These are phyloP conservation scores for Nyctereutes procyonoides DNA, from an alignment of 2,113 vertebrate genomes.

Conservation along the genomic window DNA sequence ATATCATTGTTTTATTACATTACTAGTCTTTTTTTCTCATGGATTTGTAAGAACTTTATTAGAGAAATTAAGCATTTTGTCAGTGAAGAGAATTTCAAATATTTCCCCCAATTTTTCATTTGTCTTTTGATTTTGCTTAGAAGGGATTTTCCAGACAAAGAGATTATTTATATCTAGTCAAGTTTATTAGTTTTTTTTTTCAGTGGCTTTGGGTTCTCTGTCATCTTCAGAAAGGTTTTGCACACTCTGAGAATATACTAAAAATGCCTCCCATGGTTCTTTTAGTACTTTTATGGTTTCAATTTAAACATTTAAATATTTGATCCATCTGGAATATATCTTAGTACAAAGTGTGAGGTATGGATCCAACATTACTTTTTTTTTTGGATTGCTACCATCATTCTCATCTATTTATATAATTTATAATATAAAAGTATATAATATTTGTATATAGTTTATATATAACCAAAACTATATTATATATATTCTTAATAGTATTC, in stretches of 20 bases:
- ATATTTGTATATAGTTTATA: not conserved
- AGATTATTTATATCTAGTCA: conserved; percentile 38
- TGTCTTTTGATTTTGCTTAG: conserved; percentile 30
- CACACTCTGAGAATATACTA: conserved; percentile 7
- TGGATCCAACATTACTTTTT: not conserved
- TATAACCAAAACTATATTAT: not conserved
- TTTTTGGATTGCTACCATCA: not conserved
- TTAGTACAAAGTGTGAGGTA: conserved; percentile 20
- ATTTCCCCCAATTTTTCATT: conserved; percentile 37
- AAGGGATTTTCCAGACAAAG: conserved; percentile 7
- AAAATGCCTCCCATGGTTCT: conserved; percentile 17
- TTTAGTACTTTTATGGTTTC: conserved; percentile 38
- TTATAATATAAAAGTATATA: conserved; percentile 13
- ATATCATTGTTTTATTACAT: conserved; percentile 34
- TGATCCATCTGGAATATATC: conserved; percentile 14
- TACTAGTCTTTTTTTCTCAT: conserved; percentile 28
- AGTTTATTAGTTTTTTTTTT: conserved; percentile 8
- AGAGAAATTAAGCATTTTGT: conserved; percentile 22
- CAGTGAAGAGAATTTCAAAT: conserved; percentile 52
- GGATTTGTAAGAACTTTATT: conserved; percentile 44
- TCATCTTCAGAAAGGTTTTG: conserved; percentile 37
- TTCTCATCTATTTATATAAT: conserved; percentile 18
- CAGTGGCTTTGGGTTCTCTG: not conserved
- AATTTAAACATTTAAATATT: conserved; percentile 48
- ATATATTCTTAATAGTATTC: not conserved